A percentile compares a stretch with the other conserved stretches of the same genome.
phyloP scores from a whole-genome alignment of 2,113 vertebrate species.

The Chaetodon auriga region DNA sequence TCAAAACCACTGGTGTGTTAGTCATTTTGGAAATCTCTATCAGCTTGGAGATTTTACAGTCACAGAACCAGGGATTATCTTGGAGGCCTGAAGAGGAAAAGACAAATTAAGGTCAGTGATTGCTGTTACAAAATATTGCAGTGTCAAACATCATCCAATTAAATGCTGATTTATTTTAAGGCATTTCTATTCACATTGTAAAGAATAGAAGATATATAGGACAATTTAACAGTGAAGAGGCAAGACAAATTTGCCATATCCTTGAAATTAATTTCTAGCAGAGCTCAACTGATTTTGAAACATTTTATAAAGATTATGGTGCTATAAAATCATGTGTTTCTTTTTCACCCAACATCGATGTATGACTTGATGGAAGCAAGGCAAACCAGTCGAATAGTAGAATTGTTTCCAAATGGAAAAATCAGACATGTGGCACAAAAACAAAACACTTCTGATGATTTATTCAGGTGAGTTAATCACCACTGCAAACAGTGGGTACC shows the following conservation, averaged over 20 bases:
- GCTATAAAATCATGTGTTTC: not conserved
- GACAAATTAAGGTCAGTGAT: not conserved
- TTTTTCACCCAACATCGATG: not conserved
- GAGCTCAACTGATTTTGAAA: not conserved
- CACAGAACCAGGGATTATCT: conserved; percentile 97
- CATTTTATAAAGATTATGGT: not conserved
- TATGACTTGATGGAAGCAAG: not conserved
- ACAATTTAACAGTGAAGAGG: too few species aligned
- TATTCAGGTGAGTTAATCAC: not conserved
- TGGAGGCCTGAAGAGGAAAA: conserved; percentile 88
- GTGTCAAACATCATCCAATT: not conserved
- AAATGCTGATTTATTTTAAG: not conserved
- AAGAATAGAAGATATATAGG: not conserved
- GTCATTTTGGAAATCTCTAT: conserved; percentile 92
- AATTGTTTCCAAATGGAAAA: too few species aligned
- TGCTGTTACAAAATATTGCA: not conserved
- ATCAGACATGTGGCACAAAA: not conserved
- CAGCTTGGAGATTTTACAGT: conserved; percentile 94
- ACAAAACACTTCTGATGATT: not conserved
- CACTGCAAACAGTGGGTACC: not conserved
- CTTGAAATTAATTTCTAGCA: not conserved
- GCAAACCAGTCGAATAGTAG: too few species aligned
- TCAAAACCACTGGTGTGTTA: conserved; percentile 85
- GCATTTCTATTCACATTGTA: not conserved
- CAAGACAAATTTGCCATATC: not conserved